Percentiles rank a stretch among this genome's conserved stretches.
Evolutionary conservation across 2,797 vertebrate species (phyloP).

Genomic region (Urophycis tenuis): DNA sequence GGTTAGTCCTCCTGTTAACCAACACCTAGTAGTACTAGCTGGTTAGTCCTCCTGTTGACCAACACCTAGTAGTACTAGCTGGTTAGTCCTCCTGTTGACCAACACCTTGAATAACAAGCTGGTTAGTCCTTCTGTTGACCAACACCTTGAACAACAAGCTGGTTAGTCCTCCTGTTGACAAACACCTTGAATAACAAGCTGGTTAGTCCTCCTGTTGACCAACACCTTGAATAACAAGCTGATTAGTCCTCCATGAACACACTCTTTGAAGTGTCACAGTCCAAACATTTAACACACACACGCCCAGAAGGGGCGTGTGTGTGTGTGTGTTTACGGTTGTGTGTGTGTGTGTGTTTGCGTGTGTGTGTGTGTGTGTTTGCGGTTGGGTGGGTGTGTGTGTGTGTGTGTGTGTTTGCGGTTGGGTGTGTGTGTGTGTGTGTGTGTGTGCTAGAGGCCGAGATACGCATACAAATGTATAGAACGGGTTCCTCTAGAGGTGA

Average conservation of each 20-base stretch:
- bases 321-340: background rate
- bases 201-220: slow-evolving; percentile 57
- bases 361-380: background rate
- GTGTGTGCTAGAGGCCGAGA: background rate
- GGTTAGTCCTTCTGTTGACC: slow-evolving; percentile 57
- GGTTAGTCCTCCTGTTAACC: slow-evolving; percentile 57
- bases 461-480: background rate
- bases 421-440: slow-evolving; percentile 2
- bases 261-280: background rate
- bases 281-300: too few species aligned
- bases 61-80: slow-evolving; percentile 81
- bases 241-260: slow-evolving; percentile 56
- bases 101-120: slow-evolving; percentile 80
- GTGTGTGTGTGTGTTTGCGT: background rate
- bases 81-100: slow-evolving; percentile 57
- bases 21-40: slow-evolving; percentile 81
- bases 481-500: slow-evolving; percentile 20
- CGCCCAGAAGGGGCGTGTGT: too few species aligned
- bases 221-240: slow-evolving; percentile 80
- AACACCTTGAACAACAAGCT: too few species aligned
- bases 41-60: slow-evolving; percentile 57
- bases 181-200: slow-evolving; percentile 70
- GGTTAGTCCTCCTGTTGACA: background rate
- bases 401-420: background rate
- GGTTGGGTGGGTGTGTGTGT: background rate